Base-by-base conservation (phyloP, 2,888 invertebrate genomes). In the Diabrotica balteata region DNA sequence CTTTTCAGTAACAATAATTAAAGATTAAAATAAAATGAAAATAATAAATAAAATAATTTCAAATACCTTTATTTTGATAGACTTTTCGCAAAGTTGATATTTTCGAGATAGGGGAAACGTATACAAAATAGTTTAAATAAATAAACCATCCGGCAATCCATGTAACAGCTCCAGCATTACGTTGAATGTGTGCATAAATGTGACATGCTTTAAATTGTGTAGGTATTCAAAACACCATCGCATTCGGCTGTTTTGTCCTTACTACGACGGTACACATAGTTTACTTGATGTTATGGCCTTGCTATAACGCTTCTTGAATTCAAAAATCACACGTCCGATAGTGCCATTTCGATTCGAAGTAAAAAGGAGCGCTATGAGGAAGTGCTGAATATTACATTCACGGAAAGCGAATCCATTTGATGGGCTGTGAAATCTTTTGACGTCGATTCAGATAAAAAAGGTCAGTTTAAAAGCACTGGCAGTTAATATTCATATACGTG, bases 291-390 rank as follows among this genome's bases (percentile, higher is more conserved):
- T 75, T 73, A 73, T 73, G 72, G 71, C 70, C 60, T 58, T 65
- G 66, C 69, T 68, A 67, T 71, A 69, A 75, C 75, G 75, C 72
- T 72, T 69, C 70, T 73, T 74, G 76, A 76, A 77, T 75, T 74
- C 70, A 67, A 75, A 74, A 77, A 74, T 73, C 73, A 69, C 71
- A 75, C 74, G 73, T 73, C 70, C 74, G 69, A 73, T 72, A 69
- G 67, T 70, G 67, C 63, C 70, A 59, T 72, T 73, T 69, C 72
- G 63, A 70, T 71, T 72, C 71, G 69, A 65, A 67, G 64, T 63
- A 71, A 69, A 67, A 62, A 57, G 51, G 55, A 64, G 51, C 50
- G 65, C 57, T 49, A 59, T 62, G 52, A 47, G 62, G 61, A 67
- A 60, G 63, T 53, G 67, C 51, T 69, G 69, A 67, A 69, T 69